A percentile compares a stretch with the other conserved stretches of the same genome.
These are phyloP conservation scores for Tupaia tana DNA, from an alignment of 2,113 vertebrate genomes.

Conservation along the genomic window DNA sequence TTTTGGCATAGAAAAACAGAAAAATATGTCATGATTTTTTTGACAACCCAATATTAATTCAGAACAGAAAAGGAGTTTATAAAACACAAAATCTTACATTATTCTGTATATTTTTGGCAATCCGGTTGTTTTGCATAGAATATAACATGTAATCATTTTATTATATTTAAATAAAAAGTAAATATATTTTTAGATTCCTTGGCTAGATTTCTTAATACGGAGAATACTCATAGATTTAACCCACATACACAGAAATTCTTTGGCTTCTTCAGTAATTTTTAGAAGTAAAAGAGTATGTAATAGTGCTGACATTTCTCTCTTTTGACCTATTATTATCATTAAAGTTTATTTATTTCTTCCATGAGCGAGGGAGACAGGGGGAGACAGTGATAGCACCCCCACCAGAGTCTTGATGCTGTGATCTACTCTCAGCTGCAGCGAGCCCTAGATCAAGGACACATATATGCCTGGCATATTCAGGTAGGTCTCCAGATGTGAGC, in stretches of 20 bases:
- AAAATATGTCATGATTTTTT: too few species aligned
- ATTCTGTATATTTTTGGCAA: background rate
- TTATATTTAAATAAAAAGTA: background rate
- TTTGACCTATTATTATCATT: background rate
- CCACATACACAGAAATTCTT: background rate
- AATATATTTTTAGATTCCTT: background rate
- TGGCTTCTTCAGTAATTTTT: background rate
- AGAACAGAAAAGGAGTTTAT: background rate
- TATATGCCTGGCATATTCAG: too few species aligned
- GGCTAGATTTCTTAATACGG: background rate
- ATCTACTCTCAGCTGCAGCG: too few species aligned
- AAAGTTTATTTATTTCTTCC: too few species aligned
- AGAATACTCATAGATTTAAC: background rate
- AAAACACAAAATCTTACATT: background rate
- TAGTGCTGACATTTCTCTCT: background rate
- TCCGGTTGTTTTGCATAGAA: background rate
- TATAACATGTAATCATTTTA: background rate
- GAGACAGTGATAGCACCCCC: too few species aligned
- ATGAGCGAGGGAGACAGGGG: too few species aligned
- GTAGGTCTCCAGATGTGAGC: too few species aligned
- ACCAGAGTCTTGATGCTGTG: too few species aligned
- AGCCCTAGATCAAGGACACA: too few species aligned
- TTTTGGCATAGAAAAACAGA: too few species aligned
- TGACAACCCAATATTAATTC: background rate
- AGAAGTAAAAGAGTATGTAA: background rate